A percentile compares a stretch with the other conserved stretches of the same genome.
phyloP scores from a whole-genome alignment of 1,140 invertebrate species.

The Ctenoplectra terminalis region DNA sequence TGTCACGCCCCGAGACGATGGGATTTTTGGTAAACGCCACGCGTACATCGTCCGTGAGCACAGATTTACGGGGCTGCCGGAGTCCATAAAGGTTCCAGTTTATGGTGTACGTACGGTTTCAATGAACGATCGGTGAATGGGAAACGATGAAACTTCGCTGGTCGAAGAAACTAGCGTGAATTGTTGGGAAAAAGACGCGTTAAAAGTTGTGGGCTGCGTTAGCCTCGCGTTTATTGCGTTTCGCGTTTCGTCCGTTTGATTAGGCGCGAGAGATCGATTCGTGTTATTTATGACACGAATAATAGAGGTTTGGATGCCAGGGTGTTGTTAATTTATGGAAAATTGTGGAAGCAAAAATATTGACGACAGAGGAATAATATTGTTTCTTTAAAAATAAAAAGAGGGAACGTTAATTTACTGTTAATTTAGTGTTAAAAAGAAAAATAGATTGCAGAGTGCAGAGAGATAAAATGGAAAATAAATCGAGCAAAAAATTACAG shows the following conservation, averaged over 20 bases:
- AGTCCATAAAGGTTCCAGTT: constrained; percentile 17
- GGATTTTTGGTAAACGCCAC: background rate
- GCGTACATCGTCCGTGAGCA: background rate
- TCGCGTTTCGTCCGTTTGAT: background rate
- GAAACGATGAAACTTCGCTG: background rate
- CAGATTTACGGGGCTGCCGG: background rate
- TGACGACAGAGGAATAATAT: too few relatives aligned
- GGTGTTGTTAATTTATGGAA: too few relatives aligned
- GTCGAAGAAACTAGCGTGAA: background rate
- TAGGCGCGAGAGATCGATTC: background rate
- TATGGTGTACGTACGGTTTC: background rate
- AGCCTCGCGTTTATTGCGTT: background rate
- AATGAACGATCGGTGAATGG: background rate
- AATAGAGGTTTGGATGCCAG: too few relatives aligned
- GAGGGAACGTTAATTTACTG: too few relatives aligned
- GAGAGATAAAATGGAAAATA: too few relatives aligned
- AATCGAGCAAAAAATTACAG: too few relatives aligned
- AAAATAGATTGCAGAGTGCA: too few relatives aligned
- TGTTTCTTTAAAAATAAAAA: too few relatives aligned
- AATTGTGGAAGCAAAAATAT: too few relatives aligned
- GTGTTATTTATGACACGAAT: background rate
- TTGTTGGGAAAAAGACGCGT: background rate
- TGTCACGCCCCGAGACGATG: background rate
- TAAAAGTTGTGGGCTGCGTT: background rate
- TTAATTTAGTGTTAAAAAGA: too few relatives aligned